phyloP scores from a whole-genome alignment of 2,797 vertebrate species.

The Pangasius krempfi region DNA sequence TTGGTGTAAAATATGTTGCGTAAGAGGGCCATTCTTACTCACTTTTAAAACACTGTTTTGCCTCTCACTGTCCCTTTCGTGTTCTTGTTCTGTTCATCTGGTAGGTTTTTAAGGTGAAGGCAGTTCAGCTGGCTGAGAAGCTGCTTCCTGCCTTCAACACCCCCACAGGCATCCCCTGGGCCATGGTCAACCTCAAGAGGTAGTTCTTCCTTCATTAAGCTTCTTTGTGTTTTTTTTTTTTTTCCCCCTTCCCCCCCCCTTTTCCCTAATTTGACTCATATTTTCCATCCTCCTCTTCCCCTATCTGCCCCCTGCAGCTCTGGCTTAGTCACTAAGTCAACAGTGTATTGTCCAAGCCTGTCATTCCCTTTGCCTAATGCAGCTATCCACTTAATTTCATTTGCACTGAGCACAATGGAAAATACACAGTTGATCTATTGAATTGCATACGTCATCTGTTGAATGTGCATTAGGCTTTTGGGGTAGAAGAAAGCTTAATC shows the following conservation, averaged over 20 bases:
- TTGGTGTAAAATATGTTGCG: not conserved
- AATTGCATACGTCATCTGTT: constrained; percentile 15
- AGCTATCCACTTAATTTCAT: constrained; percentile 47
- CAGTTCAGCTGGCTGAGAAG: constrained; percentile 94
- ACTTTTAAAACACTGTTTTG: constrained; percentile 7
- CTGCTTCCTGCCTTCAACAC: constrained; percentile 98
- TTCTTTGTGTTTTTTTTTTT: not conserved
- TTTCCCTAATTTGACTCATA: not conserved
- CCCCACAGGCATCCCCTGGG: constrained; percentile 98
- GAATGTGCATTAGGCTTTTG: constrained; percentile 29
- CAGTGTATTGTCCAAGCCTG: constrained; percentile 26
- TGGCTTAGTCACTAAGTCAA: not conserved
- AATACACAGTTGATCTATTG: constrained; percentile 43
- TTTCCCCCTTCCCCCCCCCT: too few species aligned
- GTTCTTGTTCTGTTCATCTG: constrained; percentile 13
- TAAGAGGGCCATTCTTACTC: not conserved
- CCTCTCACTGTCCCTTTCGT: constrained; percentile 3
- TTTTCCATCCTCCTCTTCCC: not conserved
- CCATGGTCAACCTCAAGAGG: constrained; percentile 99
- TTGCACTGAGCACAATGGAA: constrained; percentile 46
- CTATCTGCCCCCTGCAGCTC: not conserved
- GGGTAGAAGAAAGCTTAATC: constrained; percentile 26
- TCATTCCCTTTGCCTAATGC: constrained; percentile 6
- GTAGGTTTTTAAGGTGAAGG: constrained; percentile 96
- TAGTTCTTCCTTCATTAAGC: constrained; percentile 61